A percentile compares a stretch with the other conserved stretches of the same genome.
phyloP scores from a whole-genome alignment of 2,113 vertebrate genomes.

The Grammomys dolichurus region DNA sequence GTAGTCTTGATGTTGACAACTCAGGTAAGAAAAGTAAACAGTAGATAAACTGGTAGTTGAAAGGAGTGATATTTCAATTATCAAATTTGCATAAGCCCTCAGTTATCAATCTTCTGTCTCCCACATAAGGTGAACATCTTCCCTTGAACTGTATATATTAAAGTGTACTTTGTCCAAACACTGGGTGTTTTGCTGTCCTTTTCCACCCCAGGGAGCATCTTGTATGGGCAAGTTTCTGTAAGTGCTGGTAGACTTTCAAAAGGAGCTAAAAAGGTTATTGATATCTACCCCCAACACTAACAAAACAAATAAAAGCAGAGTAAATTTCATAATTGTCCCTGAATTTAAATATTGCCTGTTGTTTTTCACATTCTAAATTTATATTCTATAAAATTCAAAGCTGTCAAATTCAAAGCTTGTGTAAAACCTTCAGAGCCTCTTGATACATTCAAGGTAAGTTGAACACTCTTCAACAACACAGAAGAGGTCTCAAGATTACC shows the following conservation, averaged over 20 bases:
- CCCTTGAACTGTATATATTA: not conserved
- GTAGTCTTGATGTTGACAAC: not conserved
- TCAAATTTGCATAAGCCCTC: not conserved
- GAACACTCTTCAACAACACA: not conserved
- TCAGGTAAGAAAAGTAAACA: not conserved
- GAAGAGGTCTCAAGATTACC: not conserved
- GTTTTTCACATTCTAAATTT: not conserved
- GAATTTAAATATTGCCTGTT: not conserved
- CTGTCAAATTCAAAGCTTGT: not conserved
- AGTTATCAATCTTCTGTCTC: not conserved
- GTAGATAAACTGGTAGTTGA: not conserved
- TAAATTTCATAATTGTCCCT: not conserved
- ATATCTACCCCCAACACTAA: not conserved
- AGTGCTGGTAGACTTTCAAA: slow-evolving; percentile 68
- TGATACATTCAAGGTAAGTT: not conserved
- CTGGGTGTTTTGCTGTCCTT: not conserved
- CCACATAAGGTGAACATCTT: not conserved
- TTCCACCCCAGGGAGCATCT: not conserved
- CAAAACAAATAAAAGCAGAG: not conserved
- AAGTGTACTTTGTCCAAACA: not conserved
- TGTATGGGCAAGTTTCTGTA: not conserved
- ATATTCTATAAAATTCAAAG: not conserved
- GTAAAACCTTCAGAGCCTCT: not conserved
- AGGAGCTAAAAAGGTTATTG: slow-evolving; percentile 78
- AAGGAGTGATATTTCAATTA: not conserved